Evolutionary conservation across 23 tunicate species (phyloP).

Genomic region (Trididemnum clinides): DNA sequence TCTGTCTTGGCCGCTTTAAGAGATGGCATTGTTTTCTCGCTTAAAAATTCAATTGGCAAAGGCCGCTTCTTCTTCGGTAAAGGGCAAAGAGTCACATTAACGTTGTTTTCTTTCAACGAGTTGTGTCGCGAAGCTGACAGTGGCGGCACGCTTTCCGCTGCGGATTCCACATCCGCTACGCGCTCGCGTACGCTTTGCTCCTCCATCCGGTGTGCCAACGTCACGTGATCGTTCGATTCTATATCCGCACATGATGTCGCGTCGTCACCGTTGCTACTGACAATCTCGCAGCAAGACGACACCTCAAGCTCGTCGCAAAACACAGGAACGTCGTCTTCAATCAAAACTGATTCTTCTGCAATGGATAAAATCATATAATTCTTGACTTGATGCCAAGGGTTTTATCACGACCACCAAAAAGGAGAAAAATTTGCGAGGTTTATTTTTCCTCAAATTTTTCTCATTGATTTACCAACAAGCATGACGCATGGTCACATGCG

Average conservation of each 20-base stretch:
- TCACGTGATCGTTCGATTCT: conserved; percentile 2
- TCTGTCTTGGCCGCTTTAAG: neutral
- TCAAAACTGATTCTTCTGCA: neutral
- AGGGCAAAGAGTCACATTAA: conserved; percentile 13
- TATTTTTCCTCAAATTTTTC: too few species aligned
- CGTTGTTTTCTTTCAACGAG: neutral
- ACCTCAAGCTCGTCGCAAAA: conserved; percentile 59
- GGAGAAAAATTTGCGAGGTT: too few species aligned
- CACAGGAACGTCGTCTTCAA: conserved; percentile 7
- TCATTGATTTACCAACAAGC: too few species aligned
- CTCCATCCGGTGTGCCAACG: neutral
- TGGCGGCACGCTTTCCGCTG: neutral
- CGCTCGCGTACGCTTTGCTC: neutral
- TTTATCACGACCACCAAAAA: too few species aligned
- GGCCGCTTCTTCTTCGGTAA: conserved; percentile 90
- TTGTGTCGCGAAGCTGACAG: neutral
- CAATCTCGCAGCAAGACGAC: conserved; percentile 59
- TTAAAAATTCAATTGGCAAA: conserved; percentile 72
- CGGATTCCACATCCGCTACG: neutral
- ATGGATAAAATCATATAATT: too few species aligned
- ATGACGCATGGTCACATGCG: too few species aligned
- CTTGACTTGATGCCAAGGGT: too few species aligned
- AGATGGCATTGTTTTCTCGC: neutral
- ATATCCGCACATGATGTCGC: neutral
- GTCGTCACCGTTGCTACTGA: neutral